Evolutionary conservation across 2,888 invertebrate species (phyloP).

Genomic region (Leuctra nigra): DNA sequence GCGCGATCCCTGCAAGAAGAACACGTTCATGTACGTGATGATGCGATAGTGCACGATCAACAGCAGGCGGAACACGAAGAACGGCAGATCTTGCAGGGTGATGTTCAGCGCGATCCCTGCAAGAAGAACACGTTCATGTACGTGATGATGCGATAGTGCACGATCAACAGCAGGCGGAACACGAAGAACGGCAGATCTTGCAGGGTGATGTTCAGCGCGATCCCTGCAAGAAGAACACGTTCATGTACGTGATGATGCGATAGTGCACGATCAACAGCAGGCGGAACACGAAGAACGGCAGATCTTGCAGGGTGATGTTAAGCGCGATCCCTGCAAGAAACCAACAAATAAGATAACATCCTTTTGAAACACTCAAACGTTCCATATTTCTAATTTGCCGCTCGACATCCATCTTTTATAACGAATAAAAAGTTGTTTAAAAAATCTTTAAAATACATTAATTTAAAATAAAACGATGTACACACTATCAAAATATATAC

Average conservation of each 20-base stretch:
- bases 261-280: conserved; percentile 82
- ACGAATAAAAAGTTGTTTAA: too few species aligned
- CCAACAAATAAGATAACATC: too few species aligned
- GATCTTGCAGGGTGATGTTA: conserved; percentile 78
- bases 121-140: conserved; percentile 92
- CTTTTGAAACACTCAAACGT: too few species aligned
- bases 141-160: conserved; percentile 80
- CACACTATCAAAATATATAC: too few species aligned
- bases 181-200: conserved; percentile 82
- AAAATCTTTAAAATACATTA: too few species aligned
- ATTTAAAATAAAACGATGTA: too few species aligned
- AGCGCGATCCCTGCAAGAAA: conserved; percentile 71
- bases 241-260: conserved; percentile 88
- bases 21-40: conserved; percentile 92
- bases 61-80: conserved; percentile 75
- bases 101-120: conserved; percentile 73
- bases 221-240: conserved; percentile 74
- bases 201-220: conserved; percentile 78
- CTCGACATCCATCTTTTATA: too few species aligned
- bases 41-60: conserved; percentile 83
- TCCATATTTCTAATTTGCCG: too few species aligned
- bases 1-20: conserved; percentile 67
- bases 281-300: conserved; percentile 80
- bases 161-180: conserved; percentile 77
- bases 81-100: conserved; percentile 76